These are phyloP conservation scores for Cephalotes varians DNA, from an alignment of 2,888 invertebrate species.

Conservation along the genomic window DNA sequence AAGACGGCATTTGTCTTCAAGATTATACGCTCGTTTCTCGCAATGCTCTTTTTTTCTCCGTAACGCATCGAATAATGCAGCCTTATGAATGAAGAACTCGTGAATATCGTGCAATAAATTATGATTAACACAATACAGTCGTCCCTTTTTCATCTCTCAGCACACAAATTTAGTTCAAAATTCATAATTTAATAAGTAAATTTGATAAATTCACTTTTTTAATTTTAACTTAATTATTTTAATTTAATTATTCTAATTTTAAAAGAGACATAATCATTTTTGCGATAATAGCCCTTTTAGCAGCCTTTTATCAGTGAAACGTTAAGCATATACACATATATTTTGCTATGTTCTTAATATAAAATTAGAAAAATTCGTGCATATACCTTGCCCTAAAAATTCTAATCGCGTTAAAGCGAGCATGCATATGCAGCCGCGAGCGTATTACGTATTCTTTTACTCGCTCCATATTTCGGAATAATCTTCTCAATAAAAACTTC, in stretches of 20 bases:
- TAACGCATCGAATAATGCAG: slow-evolving; percentile 36
- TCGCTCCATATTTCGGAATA: slow-evolving; percentile 58
- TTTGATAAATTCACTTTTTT: slow-evolving; percentile 4
- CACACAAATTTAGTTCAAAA: not conserved
- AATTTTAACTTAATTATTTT: slow-evolving; percentile 1
- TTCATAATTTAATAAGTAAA: not conserved
- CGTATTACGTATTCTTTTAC: slow-evolving; percentile 64
- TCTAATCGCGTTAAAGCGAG: slow-evolving; percentile 36
- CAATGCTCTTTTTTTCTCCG: not conserved
- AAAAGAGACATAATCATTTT: slow-evolving; percentile 11
- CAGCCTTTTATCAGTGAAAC: slow-evolving; percentile 17
- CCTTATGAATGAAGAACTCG: slow-evolving; percentile 26
- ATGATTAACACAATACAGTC: slow-evolving; percentile 10
- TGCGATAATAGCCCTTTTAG: not conserved
- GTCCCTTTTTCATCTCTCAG: not conserved
- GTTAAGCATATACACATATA: not conserved
- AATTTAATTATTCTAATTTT: slow-evolving; percentile 15
- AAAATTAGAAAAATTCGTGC: not conserved
- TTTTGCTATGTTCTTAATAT: not conserved
- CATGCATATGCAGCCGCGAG: slow-evolving; percentile 29
- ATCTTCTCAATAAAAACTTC: slow-evolving; percentile 66
- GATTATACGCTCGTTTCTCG: slow-evolving; percentile 53
- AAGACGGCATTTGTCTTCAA: slow-evolving; percentile 50
- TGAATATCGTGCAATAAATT: slow-evolving; percentile 31
- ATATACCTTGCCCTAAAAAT: slow-evolving; percentile 31